Conservation (phyloP, 2,797 vertebrate species). For the Borostomias antarcticus region DNA sequence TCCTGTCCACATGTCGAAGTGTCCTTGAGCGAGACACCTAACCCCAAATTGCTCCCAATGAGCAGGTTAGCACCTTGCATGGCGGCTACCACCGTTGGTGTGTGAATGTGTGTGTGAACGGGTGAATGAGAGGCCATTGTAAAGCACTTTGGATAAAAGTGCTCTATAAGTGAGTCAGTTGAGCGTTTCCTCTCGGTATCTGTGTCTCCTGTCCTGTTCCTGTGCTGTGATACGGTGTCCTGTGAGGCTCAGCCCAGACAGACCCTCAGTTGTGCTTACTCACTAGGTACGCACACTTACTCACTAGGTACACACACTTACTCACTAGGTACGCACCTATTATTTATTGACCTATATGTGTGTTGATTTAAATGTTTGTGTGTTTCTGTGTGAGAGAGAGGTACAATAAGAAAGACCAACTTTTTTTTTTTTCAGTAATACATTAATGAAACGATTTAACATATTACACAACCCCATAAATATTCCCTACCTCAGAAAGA, state of each 20-base stretch:
- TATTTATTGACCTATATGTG: slow-evolving; percentile 59
- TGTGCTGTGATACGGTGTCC: background rate
- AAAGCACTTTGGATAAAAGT: no score
- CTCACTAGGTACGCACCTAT: slow-evolving; percentile 49
- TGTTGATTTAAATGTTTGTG: slow-evolving; percentile 29
- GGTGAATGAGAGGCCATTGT: slow-evolving; percentile 12
- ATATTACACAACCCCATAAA: slow-evolving; percentile 27
- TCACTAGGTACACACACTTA: slow-evolving; percentile 49
- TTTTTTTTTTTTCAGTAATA: slow-evolving; percentile 40
- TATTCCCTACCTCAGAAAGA: slow-evolving; percentile 57
- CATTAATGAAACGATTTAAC: slow-evolving; percentile 34
- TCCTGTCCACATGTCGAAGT: no score
- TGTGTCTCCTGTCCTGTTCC: background rate
- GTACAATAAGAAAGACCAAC: slow-evolving; percentile 1
- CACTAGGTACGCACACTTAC: slow-evolving; percentile 46
- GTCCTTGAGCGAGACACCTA: no score
- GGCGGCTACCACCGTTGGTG: no score
- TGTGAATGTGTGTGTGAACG: background rate
- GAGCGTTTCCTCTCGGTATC: background rate
- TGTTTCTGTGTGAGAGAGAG: slow-evolving; percentile 25
- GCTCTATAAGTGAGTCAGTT: no score
- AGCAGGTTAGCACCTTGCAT: no score
- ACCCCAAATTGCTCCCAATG: no score
- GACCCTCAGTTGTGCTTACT: background rate
- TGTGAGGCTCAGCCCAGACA: background rate